Percentiles rank a stretch among this genome's conserved stretches.
Conservation (phyloP, 2,797 vertebrate genomes). For the Poecile montanus region DNA sequence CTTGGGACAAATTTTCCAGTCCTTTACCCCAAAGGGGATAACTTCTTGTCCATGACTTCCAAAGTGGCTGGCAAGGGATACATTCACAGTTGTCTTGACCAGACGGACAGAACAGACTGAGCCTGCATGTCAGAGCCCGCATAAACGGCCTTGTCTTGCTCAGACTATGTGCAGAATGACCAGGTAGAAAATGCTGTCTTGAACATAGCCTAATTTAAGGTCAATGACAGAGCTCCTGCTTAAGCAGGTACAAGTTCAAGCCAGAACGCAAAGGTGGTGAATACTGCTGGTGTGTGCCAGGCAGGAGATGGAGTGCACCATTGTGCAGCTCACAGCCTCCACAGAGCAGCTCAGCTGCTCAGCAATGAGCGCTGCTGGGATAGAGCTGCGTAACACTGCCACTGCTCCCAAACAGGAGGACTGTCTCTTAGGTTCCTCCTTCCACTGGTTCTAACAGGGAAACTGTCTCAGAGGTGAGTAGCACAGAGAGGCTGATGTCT, state of each 20-base stretch:
- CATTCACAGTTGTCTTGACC: not conserved
- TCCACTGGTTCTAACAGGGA: not conserved
- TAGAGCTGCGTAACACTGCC: accelerated
- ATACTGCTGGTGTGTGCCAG: too few relatives aligned
- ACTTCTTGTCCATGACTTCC: not conserved
- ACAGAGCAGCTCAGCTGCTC: not conserved
- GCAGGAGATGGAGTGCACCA: not conserved
- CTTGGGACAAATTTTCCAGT: not conserved
- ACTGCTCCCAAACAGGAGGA: not conserved
- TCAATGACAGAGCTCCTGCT: not conserved
- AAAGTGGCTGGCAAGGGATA: not conserved
- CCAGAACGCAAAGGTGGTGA: not conserved
- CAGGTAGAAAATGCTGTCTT: not conserved
- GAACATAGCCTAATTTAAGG: not conserved
- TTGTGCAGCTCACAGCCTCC: not conserved
- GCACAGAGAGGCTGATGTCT: not conserved
- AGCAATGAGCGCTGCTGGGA: not conserved
- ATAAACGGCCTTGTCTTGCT: accelerated
- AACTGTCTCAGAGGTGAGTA: not conserved
- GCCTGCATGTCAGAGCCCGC: not conserved
- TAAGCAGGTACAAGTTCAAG: not conserved
- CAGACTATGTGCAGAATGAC: not conserved
- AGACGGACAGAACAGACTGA: not conserved
- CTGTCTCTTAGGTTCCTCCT: not conserved
- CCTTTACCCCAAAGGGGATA: not conserved